Base-by-base conservation (phyloP, 2,888 invertebrate genomes). In the Emmelina monodactyla region DNA sequence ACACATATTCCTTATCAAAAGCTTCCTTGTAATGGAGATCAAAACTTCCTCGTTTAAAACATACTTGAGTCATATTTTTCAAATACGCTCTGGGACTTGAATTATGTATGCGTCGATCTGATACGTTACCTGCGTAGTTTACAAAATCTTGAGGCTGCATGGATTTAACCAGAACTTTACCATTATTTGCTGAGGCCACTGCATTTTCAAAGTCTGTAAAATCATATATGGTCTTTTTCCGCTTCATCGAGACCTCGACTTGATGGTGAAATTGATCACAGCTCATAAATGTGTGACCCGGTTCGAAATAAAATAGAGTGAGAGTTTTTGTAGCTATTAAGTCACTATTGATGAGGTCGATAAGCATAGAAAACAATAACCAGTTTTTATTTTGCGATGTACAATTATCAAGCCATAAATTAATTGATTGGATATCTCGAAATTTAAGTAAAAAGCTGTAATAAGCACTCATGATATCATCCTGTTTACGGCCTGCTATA, bases 241-340 rank as follows among this genome's bases (percentile, higher is more conserved):
- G 41, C 31, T 46, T 50, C 39, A 46, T 44, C 6, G 45, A 31
- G 10, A 40, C 16, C 31, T 47, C 44, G 2, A 46, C 45, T 31
- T 46, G 45, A 29, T 42, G 41, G 31, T 49, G 49, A 1, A 48
- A 35, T 32, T 41, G 42, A 31, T 48, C 48, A 32, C 39, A 31
- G 25, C 44, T 43, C 46, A 48, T 49, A 35, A 49, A 48, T n/a
- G 49, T 47, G 34, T 47, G 46, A 12, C 48, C 47, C 14, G 45
- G 47, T 39, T 48, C 46, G 16, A 48, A 50, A 28, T 43, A 45
- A 22, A 39, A 30, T 13, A 48, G 33, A 29, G 29, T 34, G 34
- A 50, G 41, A 16, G 28, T 37, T 28, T 42, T 16, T 36, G 43
- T 38, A 22, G 28, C 25, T 6, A 19, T 19, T 6, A 6, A 5